Evolutionary conservation across 2,113 vertebrate genomes (phyloP).

Genomic region (Malurus elegans): DNA sequence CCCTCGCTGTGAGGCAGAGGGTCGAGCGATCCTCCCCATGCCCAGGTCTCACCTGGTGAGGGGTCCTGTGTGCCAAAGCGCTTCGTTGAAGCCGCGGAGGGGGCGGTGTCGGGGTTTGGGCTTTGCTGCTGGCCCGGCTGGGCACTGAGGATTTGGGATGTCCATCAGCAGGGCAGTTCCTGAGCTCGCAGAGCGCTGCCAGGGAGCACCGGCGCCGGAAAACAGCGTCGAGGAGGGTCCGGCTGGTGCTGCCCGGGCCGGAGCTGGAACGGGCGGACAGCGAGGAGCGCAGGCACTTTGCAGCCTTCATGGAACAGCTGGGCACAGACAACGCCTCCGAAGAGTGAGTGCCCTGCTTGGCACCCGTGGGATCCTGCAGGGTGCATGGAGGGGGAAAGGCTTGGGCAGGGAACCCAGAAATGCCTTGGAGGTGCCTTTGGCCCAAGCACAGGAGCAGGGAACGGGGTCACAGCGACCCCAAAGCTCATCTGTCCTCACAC

Average conservation of each 20-base stretch:
- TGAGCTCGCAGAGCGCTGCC: slow-evolving; percentile 16
- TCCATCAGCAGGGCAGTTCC: slow-evolving; percentile 45
- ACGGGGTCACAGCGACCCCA: not conserved
- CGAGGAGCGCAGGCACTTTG: slow-evolving; percentile 65
- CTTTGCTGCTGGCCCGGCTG: rapidly evolving
- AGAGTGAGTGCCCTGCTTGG: slow-evolving; percentile 61
- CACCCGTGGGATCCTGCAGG: not conserved
- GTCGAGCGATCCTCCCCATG: not conserved
- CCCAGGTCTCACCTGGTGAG: rapidly evolving
- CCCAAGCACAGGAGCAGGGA: not conserved
- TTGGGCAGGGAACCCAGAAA: not conserved
- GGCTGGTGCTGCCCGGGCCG: not conserved
- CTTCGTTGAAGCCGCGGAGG: rapidly evolving
- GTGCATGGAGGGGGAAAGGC: not conserved
- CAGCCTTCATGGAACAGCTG: slow-evolving; percentile 67
- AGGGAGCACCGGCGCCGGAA: slow-evolving; percentile 19
- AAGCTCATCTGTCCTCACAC: not conserved
- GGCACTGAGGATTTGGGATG: not conserved
- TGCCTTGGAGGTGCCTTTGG: not conserved
- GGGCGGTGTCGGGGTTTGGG: not conserved
- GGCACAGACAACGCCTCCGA: slow-evolving; percentile 13
- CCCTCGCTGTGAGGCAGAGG: not conserved
- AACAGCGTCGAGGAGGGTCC: not conserved
- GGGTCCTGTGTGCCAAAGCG: rapidly evolving
- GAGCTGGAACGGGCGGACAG: not conserved